These are phyloP conservation scores for Syrrhaptes paradoxus DNA, from an alignment of 2,113 vertebrate genomes.

Conservation along the genomic window DNA sequence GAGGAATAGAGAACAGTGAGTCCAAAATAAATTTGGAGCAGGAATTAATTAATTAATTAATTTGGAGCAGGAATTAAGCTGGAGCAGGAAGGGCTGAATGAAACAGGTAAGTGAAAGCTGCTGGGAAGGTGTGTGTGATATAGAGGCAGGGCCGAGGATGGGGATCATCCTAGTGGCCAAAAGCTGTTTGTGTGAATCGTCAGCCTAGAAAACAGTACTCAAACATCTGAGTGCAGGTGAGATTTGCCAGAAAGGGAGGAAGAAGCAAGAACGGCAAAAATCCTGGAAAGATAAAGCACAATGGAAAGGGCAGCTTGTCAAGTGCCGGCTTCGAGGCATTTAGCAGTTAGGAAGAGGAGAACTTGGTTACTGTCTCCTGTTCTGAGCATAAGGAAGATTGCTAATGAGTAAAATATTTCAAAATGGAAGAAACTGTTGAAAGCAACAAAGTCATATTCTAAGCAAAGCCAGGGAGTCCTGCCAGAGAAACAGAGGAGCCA, in stretches of 20 bases:
- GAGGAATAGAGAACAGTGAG: neutral
- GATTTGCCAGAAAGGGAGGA: neutral
- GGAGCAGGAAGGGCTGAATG: neutral
- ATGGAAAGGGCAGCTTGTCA: conserved; percentile 5
- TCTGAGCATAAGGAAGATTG: conserved; percentile 62
- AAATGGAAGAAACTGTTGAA: conserved; percentile 68
- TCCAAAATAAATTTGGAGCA: neutral
- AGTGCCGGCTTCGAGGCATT: neutral
- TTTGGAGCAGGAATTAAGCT: too few species aligned
- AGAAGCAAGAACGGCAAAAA: neutral
- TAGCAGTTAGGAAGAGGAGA: conserved; percentile 7
- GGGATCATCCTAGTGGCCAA: neutral
- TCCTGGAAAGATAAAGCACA: neutral
- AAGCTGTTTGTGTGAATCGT: neutral
- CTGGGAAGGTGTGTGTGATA: neutral
- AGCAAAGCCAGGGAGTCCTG: conserved; percentile 64
- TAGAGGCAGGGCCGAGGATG: neutral
- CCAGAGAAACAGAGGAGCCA: conserved; percentile 56
- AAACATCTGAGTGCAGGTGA: neutral
- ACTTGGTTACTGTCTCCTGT: conserved; percentile 44
- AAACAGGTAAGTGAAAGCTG: neutral
- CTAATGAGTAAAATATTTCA: conserved; percentile 71
- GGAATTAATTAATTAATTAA: too few species aligned
- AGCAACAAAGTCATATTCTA: conserved; percentile 62
- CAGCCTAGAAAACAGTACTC: neutral